Conservation (phyloP, 2,113 vertebrate genomes). For the Heterochromis multidens region DNA sequence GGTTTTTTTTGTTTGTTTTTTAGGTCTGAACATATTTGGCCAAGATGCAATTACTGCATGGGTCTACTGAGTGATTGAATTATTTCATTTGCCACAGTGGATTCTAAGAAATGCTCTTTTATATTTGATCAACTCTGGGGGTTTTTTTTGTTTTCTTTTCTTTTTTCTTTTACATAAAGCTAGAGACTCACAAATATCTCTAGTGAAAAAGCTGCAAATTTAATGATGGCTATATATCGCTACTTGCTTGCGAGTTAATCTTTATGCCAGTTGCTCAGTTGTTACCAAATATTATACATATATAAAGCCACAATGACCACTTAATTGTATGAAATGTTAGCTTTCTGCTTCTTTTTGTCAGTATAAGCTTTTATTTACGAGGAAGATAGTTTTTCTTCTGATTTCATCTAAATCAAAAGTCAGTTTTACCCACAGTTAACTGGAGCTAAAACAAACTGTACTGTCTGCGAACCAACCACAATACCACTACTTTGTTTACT, state of each 20-base stretch:
- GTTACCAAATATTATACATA: background rate
- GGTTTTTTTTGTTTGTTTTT: background rate
- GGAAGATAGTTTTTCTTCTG: background rate
- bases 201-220: background rate
- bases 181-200: background rate
- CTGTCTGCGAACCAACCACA: background rate
- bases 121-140: background rate
- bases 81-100: slow-evolving; percentile 13
- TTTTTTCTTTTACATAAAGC: background rate
- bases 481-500: background rate
- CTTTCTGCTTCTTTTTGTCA: background rate
- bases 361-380: background rate
- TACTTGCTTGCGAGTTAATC: too few relatives aligned
- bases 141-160: background rate
- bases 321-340: background rate
- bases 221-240: background rate
- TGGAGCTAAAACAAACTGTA: background rate
- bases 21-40: background rate
- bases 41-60: slow-evolving; percentile 15
- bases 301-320: background rate
- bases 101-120: slow-evolving; percentile 1
- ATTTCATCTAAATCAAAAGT: background rate
- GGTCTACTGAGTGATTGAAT: background rate
- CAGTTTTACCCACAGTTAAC: background rate
- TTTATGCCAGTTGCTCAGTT: background rate